These are phyloP conservation scores for Nettapus auritus DNA, from an alignment of 2,113 vertebrate species.

Conservation along the genomic window DNA sequence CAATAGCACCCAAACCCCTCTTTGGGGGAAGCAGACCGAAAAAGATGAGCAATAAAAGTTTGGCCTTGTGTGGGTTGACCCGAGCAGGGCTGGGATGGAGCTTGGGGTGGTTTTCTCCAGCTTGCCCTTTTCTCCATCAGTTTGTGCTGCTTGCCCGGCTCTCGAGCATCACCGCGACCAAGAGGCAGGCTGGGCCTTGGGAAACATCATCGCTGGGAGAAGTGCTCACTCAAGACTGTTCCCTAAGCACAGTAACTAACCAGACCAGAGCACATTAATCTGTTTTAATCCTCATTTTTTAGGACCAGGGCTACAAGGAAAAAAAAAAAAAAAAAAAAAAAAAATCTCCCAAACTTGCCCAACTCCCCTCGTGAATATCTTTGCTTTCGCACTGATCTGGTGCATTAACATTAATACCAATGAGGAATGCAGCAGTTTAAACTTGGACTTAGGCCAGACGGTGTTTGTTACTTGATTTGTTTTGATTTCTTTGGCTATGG, in stretches of 20 bases:
- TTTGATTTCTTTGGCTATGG: conserved; percentile 45
- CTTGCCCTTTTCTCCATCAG: neutral
- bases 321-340: neutral
- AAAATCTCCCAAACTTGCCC: neutral
- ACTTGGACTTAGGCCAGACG: neutral
- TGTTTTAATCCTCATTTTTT: neutral
- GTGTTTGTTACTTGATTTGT: conserved; percentile 41
- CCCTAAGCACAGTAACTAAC: neutral
- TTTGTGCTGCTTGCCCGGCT: neutral
- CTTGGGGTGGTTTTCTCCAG: neutral
- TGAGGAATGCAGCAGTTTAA: neutral
- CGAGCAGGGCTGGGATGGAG: neutral
- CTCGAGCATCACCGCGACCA: neutral
- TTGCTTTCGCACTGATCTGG: neutral
- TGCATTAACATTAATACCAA: neutral
- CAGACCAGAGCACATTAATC: neutral
- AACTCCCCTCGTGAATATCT: neutral
- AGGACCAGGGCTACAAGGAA: neutral
- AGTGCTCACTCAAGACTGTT: neutral
- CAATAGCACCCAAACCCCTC: neutral
- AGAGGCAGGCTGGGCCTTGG: neutral
- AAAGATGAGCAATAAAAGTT: neutral
- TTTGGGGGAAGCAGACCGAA: neutral
- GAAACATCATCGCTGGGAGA: neutral
- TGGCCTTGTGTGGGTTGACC: neutral